phyloP scores from a whole-genome alignment of 2,888 invertebrate genomes.

The Andrena haemorrhoa region DNA sequence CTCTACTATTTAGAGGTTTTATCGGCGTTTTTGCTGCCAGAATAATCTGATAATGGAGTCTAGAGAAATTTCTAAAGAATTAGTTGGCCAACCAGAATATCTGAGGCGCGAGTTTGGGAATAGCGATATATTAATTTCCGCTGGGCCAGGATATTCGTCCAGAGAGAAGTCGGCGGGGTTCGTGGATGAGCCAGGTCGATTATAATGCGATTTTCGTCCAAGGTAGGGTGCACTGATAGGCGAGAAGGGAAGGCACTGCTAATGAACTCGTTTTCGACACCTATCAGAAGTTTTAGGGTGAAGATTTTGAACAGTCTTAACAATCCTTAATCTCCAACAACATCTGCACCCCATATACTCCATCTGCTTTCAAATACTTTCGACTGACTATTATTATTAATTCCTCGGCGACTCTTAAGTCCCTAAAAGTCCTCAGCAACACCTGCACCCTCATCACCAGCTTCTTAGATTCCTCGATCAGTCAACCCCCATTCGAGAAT shows the following conservation, averaged over 20 bases:
- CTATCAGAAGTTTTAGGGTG: too few relatives aligned
- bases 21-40: too few relatives aligned
- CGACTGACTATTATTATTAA: too few relatives aligned
- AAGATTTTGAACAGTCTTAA: neutral
- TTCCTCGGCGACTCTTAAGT: too few relatives aligned
- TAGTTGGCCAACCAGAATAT: too few relatives aligned
- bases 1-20: too few relatives aligned
- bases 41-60: too few relatives aligned
- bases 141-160: neutral
- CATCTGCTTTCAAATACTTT: too few relatives aligned
- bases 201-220: slow-evolving; percentile 3
- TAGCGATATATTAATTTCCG: neutral
- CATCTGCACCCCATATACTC: neutral
- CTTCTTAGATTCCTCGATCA: too few relatives aligned
- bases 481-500: neutral
- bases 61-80: too few relatives aligned
- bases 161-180: neutral
- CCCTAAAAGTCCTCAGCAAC: too few relatives aligned
- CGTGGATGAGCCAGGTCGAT: neutral
- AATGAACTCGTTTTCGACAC: neutral
- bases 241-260: neutral
- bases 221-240: neutral
- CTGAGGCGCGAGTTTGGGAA: neutral
- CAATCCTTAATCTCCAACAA: neutral
- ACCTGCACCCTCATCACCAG: too few relatives aligned